Evolutionary conservation across 2,113 vertebrate species (phyloP).

Genomic region (Neogobius melanostomus): DNA sequence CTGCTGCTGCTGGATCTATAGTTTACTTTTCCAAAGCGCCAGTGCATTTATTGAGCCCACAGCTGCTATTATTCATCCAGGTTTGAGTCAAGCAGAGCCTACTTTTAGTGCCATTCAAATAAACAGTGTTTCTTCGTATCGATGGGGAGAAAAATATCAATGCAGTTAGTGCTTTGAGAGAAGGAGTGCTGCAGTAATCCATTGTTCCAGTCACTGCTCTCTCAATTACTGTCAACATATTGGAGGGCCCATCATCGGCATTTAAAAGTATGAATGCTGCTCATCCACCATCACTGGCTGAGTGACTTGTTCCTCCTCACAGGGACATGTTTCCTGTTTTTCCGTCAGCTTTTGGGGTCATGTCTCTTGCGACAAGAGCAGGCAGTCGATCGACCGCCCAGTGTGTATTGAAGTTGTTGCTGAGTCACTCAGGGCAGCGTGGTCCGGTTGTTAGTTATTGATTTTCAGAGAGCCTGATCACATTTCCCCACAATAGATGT

Average conservation of each 20-base stretch:
- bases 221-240: constrained; percentile 34
- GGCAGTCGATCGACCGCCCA: constrained; percentile 53
- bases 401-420: constrained; percentile 64
- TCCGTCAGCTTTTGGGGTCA: constrained; percentile 25
- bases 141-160: constrained; percentile 23
- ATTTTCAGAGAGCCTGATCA: constrained; percentile 69
- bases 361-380: constrained; percentile 47
- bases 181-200: constrained; percentile 26
- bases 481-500: constrained; percentile 67
- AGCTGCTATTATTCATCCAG: constrained; percentile 20
- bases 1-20: constrained; percentile 3
- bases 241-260: constrained; percentile 18
- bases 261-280: constrained; percentile 32
- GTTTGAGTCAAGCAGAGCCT: constrained; percentile 11
- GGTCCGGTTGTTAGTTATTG: constrained; percentile 71
- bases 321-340: constrained; percentile 37
- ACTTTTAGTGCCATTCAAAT: constrained; percentile 26
- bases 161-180: constrained; percentile 31
- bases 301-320: constrained; percentile 31
- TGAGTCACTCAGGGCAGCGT: constrained; percentile 67
- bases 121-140: constrained; percentile 18
- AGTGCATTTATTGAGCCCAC: constrained; percentile 6
- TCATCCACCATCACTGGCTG: constrained; percentile 25
- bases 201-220: constrained; percentile 30
- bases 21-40: constrained; percentile 3